phyloP scores from a whole-genome alignment of 1,140 invertebrate species.

The Anoplophora glabripennis region DNA sequence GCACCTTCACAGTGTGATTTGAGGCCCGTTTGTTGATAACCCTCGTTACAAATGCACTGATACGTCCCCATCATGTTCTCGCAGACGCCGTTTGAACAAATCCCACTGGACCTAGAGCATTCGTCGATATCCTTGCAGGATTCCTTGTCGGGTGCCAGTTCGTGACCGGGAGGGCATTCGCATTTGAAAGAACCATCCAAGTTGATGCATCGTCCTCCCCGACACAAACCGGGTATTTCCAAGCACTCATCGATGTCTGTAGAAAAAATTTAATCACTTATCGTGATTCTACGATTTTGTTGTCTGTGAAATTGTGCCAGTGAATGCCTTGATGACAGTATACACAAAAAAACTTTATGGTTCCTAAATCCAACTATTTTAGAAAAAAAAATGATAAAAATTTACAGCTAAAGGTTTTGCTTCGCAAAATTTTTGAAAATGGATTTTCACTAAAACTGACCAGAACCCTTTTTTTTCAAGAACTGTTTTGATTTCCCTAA shows the following conservation, averaged over 20 bases:
- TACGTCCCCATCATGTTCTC: slow-evolving; percentile 86
- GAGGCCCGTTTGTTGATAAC: slow-evolving; percentile 65
- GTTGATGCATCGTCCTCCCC: slow-evolving; percentile 79
- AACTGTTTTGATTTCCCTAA: too few species aligned
- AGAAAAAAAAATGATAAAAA: too few species aligned
- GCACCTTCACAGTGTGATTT: slow-evolving; percentile 58
- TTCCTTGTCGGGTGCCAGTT: slow-evolving; percentile 60
- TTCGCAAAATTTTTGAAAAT: too few species aligned
- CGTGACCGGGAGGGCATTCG: slow-evolving; percentile 77
- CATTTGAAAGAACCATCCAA: slow-evolving; percentile 80
- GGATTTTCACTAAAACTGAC: too few species aligned
- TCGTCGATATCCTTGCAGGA: slow-evolving; percentile 56
- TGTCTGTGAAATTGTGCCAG: too few species aligned
- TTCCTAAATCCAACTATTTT: too few species aligned
- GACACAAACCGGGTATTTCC: slow-evolving; percentile 63
- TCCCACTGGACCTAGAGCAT: slow-evolving; percentile 75
- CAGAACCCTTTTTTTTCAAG: too few species aligned
- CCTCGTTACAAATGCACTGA: slow-evolving; percentile 81
- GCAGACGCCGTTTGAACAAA: slow-evolving; percentile 81
- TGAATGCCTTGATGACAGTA: too few species aligned
- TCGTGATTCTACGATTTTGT: too few species aligned
- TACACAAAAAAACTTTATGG: too few species aligned
- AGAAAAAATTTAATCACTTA: slow-evolving; percentile 31
- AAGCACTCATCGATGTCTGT: slow-evolving; percentile 73
- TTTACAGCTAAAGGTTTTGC: too few species aligned